These are phyloP conservation scores for Gasterosteus nipponicus DNA, from an alignment of 2,113 vertebrate species.

Conservation along the genomic window DNA sequence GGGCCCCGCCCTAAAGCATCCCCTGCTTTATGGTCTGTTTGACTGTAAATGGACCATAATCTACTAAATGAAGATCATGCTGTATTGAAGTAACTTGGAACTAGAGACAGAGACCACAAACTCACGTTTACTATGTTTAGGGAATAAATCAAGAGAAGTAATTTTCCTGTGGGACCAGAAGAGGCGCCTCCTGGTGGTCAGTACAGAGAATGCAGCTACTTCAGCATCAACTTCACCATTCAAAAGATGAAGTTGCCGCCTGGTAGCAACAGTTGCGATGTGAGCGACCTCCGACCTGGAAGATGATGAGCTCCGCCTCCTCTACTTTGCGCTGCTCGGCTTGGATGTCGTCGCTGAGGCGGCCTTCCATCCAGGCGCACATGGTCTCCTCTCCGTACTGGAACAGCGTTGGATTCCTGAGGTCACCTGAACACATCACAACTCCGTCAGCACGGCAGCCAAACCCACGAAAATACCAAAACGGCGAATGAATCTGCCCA, in stretches of 20 bases:
- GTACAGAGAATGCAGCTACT: background rate
- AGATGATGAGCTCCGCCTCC: constrained; percentile 85
- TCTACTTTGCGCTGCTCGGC: constrained; percentile 84
- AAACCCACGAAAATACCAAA: background rate
- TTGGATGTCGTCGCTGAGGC: constrained; percentile 81
- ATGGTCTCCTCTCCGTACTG: constrained; percentile 74
- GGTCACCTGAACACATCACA: constrained; percentile 67
- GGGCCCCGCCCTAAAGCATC: no score
- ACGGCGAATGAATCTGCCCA: background rate
- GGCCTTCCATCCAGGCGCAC: constrained; percentile 80
- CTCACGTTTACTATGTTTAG: background rate
- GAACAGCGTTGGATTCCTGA: constrained; percentile 78
- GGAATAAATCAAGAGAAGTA: no score
- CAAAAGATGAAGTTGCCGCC: background rate
- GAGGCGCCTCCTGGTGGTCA: background rate
- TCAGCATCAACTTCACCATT: background rate
- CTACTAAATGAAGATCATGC: no score
- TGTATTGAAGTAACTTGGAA: background rate
- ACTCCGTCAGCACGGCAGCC: background rate
- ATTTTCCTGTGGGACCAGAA: background rate
- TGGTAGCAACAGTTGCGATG: background rate
- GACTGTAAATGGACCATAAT: no score
- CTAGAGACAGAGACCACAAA: background rate
- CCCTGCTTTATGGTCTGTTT: no score
- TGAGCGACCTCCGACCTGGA: constrained; percentile 81